Evolutionary conservation across 2,113 vertebrate species (phyloP), one percentile per base, ranked within the genome.

Genomic region (Cynoglossus semilaevis): DNA sequence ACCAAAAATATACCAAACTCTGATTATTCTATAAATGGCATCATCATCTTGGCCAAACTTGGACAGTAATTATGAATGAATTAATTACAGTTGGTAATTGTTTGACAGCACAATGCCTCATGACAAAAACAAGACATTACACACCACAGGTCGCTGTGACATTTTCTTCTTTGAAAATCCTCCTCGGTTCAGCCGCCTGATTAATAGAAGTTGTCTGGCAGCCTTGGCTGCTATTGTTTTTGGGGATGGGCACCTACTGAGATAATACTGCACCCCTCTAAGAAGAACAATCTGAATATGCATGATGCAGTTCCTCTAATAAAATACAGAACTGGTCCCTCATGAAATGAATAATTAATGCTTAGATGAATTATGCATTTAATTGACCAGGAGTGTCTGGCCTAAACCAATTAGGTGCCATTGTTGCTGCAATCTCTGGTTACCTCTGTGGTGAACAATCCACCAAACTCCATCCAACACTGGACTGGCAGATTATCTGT

Each of bases 361-460:
- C 57, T 40, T 51, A 61, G 63, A 81, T 88, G 66, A 90, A 89
- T 89, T 88, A 88, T 89, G 80, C 83, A 90, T 88, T 87, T 87
- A 63, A 86, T 84, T 88, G 85, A 88, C 79, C 80, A 77, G 58
- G 79, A 87, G 70, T 85, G 80, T 83, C 72, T 72, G 70, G 77
- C 69, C 62, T 76, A 85, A 87, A 82, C 71, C 83, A 89, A 89
- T 88, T 79, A 84, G 71, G 43, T 71, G 68, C 68, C 65, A 80
- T 81, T 85, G 83, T 75, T 74, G 64, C 54, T 67, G 53, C 65
- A 79, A 79, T 88, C 74, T 85, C 74, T 70, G 56, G 78, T 89
- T 90, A 84, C 82, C 57, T 74, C 72, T 66, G 61, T 55, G 49
- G 72, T 72, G 80, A 85, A 80, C 60, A 76, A 74, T 69, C 62